These are phyloP conservation scores for Platygyra sinensis DNA, from an alignment of 64 coral and sea anemone genomes.

Conservation along the genomic window DNA sequence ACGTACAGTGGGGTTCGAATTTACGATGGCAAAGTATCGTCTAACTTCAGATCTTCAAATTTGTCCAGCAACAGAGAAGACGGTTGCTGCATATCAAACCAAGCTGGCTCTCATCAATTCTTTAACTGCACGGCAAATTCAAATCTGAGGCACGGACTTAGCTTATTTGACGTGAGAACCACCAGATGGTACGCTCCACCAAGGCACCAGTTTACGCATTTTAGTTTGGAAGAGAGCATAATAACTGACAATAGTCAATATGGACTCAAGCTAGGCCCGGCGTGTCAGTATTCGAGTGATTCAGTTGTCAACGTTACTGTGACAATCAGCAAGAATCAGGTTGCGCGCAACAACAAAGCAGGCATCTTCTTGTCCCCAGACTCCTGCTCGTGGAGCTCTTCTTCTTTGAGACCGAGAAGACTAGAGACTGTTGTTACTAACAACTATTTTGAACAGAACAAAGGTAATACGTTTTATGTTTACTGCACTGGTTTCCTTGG, in stretches of 20 bases:
- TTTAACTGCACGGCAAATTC: constrained; percentile 2
- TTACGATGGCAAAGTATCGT: constrained; percentile 44
- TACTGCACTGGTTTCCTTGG: constrained; percentile 49
- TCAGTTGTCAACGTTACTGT: constrained; percentile 61
- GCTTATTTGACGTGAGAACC: constrained; percentile 32
- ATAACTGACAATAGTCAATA: constrained; percentile 54
- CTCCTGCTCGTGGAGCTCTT: constrained; percentile 18
- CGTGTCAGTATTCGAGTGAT: constrained; percentile 20
- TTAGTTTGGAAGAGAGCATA: constrained; percentile 22
- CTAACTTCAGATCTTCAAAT: constrained; percentile 11
- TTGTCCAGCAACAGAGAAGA: constrained; percentile 52
- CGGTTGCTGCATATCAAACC: constrained; percentile 58
- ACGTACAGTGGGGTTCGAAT: constrained; percentile 35
- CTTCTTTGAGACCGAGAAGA: constrained; percentile 20
- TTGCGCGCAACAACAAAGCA: constrained; percentile 59
- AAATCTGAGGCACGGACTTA: constrained; percentile 57
- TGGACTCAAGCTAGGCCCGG: constrained; percentile 56
- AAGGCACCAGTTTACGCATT: constrained; percentile 29
- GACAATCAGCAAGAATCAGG: constrained; percentile 38
- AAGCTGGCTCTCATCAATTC: constrained; percentile 64
- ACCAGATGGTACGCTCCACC: background rate
- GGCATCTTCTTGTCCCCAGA: constrained; percentile 50
- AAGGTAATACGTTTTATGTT: constrained; percentile 39
- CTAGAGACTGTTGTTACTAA: constrained; percentile 3
- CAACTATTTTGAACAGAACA: constrained; percentile 63